Base-by-base conservation (phyloP, 2,888 invertebrate genomes). In the Dryadula phaetusa region DNA sequence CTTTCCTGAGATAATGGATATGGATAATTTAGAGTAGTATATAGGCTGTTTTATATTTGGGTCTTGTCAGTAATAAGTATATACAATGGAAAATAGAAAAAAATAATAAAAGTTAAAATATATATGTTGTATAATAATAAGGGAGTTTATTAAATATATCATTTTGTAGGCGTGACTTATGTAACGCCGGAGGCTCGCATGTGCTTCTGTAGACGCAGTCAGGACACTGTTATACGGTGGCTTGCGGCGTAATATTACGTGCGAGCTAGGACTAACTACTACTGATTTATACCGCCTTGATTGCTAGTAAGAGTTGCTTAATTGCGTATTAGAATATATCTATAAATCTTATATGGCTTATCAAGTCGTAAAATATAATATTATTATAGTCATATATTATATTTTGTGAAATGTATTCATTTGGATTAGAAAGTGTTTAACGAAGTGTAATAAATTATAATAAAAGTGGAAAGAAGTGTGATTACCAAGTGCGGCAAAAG, bases 111-210 rank as follows among this genome's bases (percentile, higher is more conserved):
- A 37, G 1, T 37, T 37, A 2, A 12, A 12, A 37, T 12, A 37
- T 12, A 37, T 37, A 12, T 37, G 12, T 52, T 32, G 16, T 18
- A 32, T 32, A 12, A 16, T 22, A 46, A 32, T 44, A 18, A 44
- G 16, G 62, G 62, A 67, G 52, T 46, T 28, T 64, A 62, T 58
- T 65, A 64, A 70, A 69, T 71, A 70, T 52, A 70, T 70, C 62
- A 67, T 67, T 71, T 60, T 18, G 70, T 67, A 61, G 66, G 65
- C 53, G 69, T 69, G 66, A 71, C 52, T 66, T 66, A 67, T 67
- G 66, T 58, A 60, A 16, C 62, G 70, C 71, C 67, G 54, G 62
- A 14, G 71, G 71, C 65, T 70, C 62, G 70, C 71, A 67, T 70
- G 70, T 62, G 64, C 68, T 62, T 65, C 65, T 64, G 64, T 70